Base-by-base conservation (phyloP, 2,797 vertebrate species). In the Microctenopoma steveboyesi region DNA sequence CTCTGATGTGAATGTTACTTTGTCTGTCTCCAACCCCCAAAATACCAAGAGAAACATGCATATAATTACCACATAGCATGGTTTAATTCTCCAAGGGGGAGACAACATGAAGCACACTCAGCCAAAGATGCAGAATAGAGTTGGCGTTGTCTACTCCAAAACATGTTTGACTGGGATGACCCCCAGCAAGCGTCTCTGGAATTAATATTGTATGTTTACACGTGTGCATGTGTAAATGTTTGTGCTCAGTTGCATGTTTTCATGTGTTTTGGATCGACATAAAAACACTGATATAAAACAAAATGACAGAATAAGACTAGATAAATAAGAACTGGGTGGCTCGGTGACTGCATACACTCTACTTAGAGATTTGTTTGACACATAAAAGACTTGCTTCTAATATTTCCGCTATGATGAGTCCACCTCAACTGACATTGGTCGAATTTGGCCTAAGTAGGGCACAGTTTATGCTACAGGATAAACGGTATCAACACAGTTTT, bases 31-130 rank as follows among this genome's bases (percentile, higher is more conserved):
- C 82, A 89, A 84, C 79, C 82, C 82, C 83, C 79, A 85, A 90
- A 89, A 88, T 90, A 88, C 84, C 67, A 45, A 76, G 74, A 86
- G 75, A 88, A 88, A 89, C 82, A 86, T 85, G 83, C 91, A 84
- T 88, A 77, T 75, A 84, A 88, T 88, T 83, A 85, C 72, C 72
- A 56, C 77, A 84, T 78, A 82, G 76, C 78, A 88, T 77, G 80
- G 78, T 85, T 87, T 70, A 57, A 89, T 86, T 87, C 86, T 78
- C 84, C 81, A 82, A 74, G 74, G 66, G 55, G 64, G 56, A 82
- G 61, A 83, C 72, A 73, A 77, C 74, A 82, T 73, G 65, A 74
- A 73, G 58, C 74, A 70, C 59, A 18, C 51, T 59, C 35, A 68
- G 71, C 60, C 75, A 76, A 55, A 82, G 68, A 84, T 55, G 64